Conservation (phyloP, 2,888 invertebrate genomes). For the Nineta flava region DNA sequence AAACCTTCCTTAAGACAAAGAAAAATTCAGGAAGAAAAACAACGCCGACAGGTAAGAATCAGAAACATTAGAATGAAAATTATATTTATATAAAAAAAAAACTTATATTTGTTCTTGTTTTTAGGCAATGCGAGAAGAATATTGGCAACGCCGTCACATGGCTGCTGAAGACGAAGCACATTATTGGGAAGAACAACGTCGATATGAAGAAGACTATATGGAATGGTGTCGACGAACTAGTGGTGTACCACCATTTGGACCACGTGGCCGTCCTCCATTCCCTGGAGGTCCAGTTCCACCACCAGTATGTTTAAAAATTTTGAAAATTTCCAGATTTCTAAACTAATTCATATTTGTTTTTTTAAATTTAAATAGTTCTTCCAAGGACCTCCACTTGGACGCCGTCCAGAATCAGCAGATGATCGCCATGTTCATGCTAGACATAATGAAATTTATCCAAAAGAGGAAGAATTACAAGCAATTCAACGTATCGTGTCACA, state of each 20-base stretch:
- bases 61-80: constrained; percentile 10
- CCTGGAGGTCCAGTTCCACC: constrained; percentile 27
- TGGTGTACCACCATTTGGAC: constrained; percentile 35
- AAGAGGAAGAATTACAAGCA: constrained; percentile 72
- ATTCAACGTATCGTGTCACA: constrained; percentile 87
- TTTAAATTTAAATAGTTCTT: constrained; percentile 26
- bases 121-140: constrained; percentile 45
- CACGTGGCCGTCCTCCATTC: constrained; percentile 25
- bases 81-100: no score
- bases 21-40: constrained; percentile 72
- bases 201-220: constrained; percentile 59
- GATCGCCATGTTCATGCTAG: constrained; percentile 89
- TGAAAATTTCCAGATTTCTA: not conserved
- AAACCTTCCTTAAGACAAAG: constrained; percentile 83
- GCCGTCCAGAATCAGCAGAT: constrained; percentile 84
- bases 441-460: constrained; percentile 87
- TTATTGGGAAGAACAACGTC: constrained; percentile 75
- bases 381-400: constrained; percentile 42
- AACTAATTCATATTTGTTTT: not conserved
- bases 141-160: constrained; percentile 49
- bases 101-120: not conserved
- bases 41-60: constrained; percentile 49
- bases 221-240: constrained; percentile 54
- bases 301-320: constrained; percentile 22
- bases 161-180: constrained; percentile 60